Evolutionary conservation across 2,113 vertebrate genomes (phyloP).

Genomic region (Melanocharis versteri): DNA sequence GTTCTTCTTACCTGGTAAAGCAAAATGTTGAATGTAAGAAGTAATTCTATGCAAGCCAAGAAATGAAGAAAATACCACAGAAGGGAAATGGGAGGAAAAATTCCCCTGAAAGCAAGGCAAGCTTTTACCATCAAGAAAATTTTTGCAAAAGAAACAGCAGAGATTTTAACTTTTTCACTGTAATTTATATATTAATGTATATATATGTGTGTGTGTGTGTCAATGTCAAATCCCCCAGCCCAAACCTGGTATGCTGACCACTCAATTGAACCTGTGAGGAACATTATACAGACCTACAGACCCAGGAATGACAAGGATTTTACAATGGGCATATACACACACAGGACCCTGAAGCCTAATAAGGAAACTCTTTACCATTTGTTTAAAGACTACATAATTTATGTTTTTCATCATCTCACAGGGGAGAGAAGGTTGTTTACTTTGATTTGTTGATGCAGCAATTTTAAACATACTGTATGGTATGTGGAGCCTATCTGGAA

Average conservation of each 20-base stretch:
- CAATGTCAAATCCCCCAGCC: conserved; percentile 4
- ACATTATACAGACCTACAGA: conserved; percentile 65
- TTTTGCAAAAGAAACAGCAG: background rate
- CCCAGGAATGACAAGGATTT: conserved; percentile 63
- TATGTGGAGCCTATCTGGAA: background rate
- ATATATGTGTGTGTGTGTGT: background rate
- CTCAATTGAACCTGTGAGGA: conserved; percentile 40
- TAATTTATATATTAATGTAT: background rate
- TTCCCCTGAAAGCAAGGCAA: background rate
- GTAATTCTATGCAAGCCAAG: background rate
- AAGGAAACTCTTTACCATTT: conserved; percentile 71
- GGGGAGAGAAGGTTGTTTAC: conserved; percentile 52
- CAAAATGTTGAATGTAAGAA: background rate
- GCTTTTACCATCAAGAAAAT: background rate
- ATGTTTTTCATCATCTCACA: conserved; percentile 65
- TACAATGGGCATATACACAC: conserved; percentile 66
- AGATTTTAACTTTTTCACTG: background rate
- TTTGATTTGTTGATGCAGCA: conserved; percentile 68
- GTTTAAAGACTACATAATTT: conserved; percentile 72
- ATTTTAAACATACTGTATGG: conserved; percentile 46
- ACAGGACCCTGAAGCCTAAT: conserved; percentile 68
- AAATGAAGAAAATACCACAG: background rate
- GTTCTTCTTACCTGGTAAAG: background rate
- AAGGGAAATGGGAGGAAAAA: background rate
- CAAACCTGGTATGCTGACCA: conserved; percentile 26